These are phyloP conservation scores for Notodonta dromedarius DNA, from an alignment of 2,888 invertebrate species.

Conservation along the genomic window DNA sequence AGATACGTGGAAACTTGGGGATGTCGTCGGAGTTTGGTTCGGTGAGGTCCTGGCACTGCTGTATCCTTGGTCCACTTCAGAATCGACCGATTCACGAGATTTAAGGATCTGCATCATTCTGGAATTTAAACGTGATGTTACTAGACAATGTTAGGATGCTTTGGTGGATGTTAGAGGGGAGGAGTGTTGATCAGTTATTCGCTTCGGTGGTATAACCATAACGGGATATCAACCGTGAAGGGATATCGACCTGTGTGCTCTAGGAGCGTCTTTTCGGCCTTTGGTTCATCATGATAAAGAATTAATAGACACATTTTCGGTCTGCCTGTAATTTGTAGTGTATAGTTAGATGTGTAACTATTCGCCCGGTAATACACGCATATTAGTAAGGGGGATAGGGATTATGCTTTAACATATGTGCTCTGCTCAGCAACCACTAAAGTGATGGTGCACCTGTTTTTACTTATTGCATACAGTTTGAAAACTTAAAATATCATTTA, in stretches of 20 bases:
- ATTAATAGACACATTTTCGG: too few species aligned
- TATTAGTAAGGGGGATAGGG: too few species aligned
- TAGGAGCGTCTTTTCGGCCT: conserved; percentile 58
- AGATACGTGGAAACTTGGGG: conserved; percentile 61
- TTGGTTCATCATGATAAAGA: conserved; percentile 56
- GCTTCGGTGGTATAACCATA: conserved; percentile 75
- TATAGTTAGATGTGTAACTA: too few species aligned
- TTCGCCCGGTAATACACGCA: too few species aligned
- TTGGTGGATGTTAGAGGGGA: background rate
- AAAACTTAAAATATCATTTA: too few species aligned
- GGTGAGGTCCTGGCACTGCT: conserved; percentile 72
- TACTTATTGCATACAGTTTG: too few species aligned
- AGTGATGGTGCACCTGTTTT: too few species aligned
- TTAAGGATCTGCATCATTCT: conserved; percentile 79
- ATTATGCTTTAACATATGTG: too few species aligned
- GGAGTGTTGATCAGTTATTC: conserved; percentile 52
- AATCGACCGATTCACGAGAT: conserved; percentile 60
- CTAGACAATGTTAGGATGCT: background rate
- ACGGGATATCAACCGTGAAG: conserved; percentile 67
- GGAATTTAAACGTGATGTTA: conserved; percentile 24
- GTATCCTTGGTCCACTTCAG: conserved; percentile 71
- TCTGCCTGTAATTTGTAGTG: too few species aligned
- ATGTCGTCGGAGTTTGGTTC: conserved; percentile 63
- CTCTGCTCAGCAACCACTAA: too few species aligned
- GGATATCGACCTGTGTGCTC: conserved; percentile 67